Conservation (phyloP, 2,888 invertebrate species). For the Callimorpha dominula region DNA sequence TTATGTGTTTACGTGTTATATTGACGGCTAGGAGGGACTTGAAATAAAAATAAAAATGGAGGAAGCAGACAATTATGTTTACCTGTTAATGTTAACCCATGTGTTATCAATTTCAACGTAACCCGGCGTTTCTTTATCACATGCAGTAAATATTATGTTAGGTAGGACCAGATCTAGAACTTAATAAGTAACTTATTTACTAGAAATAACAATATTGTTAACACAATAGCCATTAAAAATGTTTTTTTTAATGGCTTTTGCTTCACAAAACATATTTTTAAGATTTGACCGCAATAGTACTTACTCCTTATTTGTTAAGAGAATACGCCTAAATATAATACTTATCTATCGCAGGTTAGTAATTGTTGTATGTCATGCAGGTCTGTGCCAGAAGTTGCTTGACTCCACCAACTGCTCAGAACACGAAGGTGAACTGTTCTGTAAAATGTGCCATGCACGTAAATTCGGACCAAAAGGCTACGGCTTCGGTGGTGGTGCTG, state of each 20-base stretch:
- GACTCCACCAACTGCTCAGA: conserved; percentile 99
- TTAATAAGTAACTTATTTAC: neutral
- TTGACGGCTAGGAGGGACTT: neutral
- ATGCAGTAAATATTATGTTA: neutral
- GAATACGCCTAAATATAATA: neutral
- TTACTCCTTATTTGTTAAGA: neutral
- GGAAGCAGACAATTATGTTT: neutral
- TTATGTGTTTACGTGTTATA: neutral
- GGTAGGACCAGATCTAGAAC: neutral
- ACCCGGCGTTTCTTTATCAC: neutral
- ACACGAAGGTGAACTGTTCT: conserved; percentile 98
- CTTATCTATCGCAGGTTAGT: neutral
- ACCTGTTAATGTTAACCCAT: neutral
- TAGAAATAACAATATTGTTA: neutral
- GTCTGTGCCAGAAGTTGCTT: conserved; percentile 98
- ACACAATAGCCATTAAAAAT: too few species aligned
- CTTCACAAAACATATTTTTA: neutral
- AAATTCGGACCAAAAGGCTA: conserved; percentile 99
- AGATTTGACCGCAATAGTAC: neutral
- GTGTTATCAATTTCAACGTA: neutral
- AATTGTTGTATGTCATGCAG: conserved; percentile 77
- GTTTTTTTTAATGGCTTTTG: too few species aligned
- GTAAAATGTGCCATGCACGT: conserved; percentile 98
- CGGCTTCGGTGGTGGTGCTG: conserved; percentile 99
- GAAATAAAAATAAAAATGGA: too few species aligned